Conservation (phyloP, 2,113 vertebrate genomes). For the Neolamprologus tretocephalus region DNA sequence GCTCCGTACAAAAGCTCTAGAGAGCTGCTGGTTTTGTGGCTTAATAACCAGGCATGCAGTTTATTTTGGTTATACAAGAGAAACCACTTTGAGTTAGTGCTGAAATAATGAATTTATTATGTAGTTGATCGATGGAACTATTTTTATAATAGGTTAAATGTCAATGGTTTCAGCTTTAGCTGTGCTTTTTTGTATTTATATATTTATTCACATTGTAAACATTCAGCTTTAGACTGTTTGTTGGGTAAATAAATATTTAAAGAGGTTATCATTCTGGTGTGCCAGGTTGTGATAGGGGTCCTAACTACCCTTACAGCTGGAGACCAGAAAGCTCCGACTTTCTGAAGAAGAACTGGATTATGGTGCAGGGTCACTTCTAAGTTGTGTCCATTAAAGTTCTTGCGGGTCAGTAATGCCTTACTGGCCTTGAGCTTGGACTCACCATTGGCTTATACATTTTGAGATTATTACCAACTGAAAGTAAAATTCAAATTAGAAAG, state of each 20-base stretch:
- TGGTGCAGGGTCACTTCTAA: not conserved
- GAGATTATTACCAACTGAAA: not conserved
- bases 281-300: not conserved
- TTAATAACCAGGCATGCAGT: not conserved
- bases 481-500: not conserved
- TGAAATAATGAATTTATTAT: not conserved
- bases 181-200: not conserved
- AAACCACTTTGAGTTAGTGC: not conserved
- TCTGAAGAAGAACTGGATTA: not conserved
- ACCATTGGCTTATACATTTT: not conserved
- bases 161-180: not conserved
- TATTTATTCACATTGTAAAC: not conserved
- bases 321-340: not conserved
- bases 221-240: not conserved
- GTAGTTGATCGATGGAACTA: not conserved
- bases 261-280: not conserved
- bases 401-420: not conserved
- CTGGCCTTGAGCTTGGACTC: not conserved
- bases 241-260: not conserved
- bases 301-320: not conserved
- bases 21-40: not conserved
- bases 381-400: not conserved
- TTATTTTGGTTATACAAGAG: not conserved
- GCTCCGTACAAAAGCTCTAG: not conserved
- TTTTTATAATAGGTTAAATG: not conserved